Evolutionary conservation across 2,888 invertebrate species (phyloP).

Genomic region (Lucinisca nassula): DNA sequence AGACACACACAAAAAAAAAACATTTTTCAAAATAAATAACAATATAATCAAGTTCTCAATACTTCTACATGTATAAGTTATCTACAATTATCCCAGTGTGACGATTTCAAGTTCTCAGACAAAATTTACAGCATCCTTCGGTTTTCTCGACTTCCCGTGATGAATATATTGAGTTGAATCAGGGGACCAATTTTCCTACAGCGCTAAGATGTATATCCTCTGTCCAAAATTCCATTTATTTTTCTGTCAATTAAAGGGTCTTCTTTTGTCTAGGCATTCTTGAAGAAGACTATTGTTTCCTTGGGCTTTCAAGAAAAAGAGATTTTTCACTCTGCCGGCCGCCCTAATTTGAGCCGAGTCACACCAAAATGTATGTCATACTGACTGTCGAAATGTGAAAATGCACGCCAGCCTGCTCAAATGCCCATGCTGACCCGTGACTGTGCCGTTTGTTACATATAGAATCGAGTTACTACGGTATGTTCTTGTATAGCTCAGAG

Average conservation of each 20-base stretch:
- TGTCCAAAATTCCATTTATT: slow-evolving; percentile 71
- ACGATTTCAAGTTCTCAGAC: neutral
- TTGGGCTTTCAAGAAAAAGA: slow-evolving; percentile 66
- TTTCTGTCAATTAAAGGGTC: slow-evolving; percentile 70
- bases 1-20: too few relatives aligned
- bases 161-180: slow-evolving; percentile 53
- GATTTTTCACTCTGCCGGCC: slow-evolving; percentile 50
- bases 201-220: slow-evolving; percentile 66
- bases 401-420: too few relatives aligned
- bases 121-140: neutral
- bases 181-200: slow-evolving; percentile 65
- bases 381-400: too few relatives aligned
- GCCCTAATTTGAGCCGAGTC: neutral
- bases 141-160: neutral
- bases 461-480: too few relatives aligned
- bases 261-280: slow-evolving; percentile 67
- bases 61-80: neutral
- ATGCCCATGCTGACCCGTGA: too few relatives aligned
- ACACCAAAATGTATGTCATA: too few relatives aligned
- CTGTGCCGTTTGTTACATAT: too few relatives aligned
- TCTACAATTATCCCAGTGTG: neutral
- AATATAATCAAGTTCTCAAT: too few relatives aligned
- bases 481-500: too few relatives aligned
- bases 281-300: slow-evolving; percentile 64
- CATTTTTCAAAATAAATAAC: too few relatives aligned